Conservation (phyloP, 2,797 vertebrate genomes). For the Poeciliopsis gracilis region DNA sequence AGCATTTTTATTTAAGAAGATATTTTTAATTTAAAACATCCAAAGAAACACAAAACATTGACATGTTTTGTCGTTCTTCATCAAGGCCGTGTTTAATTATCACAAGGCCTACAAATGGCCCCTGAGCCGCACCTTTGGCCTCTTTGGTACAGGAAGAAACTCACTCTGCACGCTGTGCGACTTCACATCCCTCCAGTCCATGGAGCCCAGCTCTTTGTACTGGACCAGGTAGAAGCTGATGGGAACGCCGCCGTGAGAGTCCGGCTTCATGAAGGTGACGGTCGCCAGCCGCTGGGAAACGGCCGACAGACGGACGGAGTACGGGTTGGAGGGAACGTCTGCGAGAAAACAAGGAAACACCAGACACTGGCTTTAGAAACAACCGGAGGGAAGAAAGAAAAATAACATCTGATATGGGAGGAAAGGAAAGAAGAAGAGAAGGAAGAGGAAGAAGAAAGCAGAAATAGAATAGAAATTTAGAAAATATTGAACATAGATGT, state of each 20-base stretch:
- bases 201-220: slow-evolving; percentile 90
- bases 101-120: too few relatives aligned
- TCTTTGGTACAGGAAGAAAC: slow-evolving; percentile 37
- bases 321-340: slow-evolving; percentile 96
- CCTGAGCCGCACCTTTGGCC: too few relatives aligned
- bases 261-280: slow-evolving; percentile 93
- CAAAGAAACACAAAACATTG: too few relatives aligned
- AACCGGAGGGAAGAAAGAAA: neutral
- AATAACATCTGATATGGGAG: neutral
- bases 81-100: neutral
- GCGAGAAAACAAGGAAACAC: slow-evolving; percentile 26
- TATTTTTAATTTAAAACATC: too few relatives aligned
- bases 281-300: slow-evolving; percentile 94
- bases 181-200: slow-evolving; percentile 92
- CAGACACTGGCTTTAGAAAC: neutral
- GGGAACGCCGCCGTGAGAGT: slow-evolving; percentile 96
- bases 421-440: neutral
- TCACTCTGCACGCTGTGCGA: slow-evolving; percentile 96
- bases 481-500: too few relatives aligned
- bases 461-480: neutral
- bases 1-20: too few relatives aligned
- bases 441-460: neutral
- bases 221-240: slow-evolving; percentile 97
- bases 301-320: slow-evolving; percentile 89
- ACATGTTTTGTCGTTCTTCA: too few relatives aligned